A percentile compares a stretch with the other conserved stretches of the same genome.
These are phyloP conservation scores for Caenorhabditis briggsae DNA, from an alignment of 1,140 invertebrate species.

Conservation along the genomic window DNA sequence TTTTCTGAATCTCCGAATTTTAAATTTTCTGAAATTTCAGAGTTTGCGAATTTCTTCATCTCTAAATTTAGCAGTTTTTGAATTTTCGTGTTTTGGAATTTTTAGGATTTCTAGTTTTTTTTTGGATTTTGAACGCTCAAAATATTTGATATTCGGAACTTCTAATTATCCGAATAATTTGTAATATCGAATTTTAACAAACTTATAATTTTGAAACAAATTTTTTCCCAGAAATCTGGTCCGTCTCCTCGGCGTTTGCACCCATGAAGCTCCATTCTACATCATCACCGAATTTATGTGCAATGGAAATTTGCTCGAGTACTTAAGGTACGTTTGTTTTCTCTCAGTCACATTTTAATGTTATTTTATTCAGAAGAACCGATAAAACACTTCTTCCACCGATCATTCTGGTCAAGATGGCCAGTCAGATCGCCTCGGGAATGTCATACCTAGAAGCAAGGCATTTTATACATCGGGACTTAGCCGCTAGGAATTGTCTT, in stretches of 20 bases:
- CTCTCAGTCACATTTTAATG: slow-evolving; percentile 20
- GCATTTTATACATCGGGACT: slow-evolving; percentile 96
- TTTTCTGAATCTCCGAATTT: too few relatives aligned
- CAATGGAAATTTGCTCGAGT: slow-evolving; percentile 95
- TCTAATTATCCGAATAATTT: too few relatives aligned
- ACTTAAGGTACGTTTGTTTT: slow-evolving; percentile 81
- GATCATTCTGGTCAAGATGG: slow-evolving; percentile 97
- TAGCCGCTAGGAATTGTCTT: slow-evolving; percentile 96
- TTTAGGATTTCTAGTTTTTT: too few relatives aligned
- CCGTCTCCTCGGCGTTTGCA: slow-evolving; percentile 94
- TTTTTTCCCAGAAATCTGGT: slow-evolving; percentile 87
- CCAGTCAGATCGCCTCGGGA: slow-evolving; percentile 96
- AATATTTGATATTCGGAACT: too few relatives aligned
- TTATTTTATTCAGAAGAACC: slow-evolving; percentile 82
- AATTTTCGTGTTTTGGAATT: too few relatives aligned
- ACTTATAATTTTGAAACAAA: too few relatives aligned
- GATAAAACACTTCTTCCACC: slow-evolving; percentile 91
- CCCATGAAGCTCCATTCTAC: slow-evolving; percentile 96
- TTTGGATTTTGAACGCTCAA: too few relatives aligned
- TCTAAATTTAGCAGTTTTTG: too few relatives aligned
- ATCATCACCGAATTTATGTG: slow-evolving; percentile 99
- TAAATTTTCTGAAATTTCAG: too few relatives aligned
- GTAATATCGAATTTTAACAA: too few relatives aligned
- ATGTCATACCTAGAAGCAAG: slow-evolving; percentile 98
- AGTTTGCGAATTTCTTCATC: too few relatives aligned